Base-by-base conservation (phyloP, 2,113 vertebrate species). In the Zosterops pallidus region DNA sequence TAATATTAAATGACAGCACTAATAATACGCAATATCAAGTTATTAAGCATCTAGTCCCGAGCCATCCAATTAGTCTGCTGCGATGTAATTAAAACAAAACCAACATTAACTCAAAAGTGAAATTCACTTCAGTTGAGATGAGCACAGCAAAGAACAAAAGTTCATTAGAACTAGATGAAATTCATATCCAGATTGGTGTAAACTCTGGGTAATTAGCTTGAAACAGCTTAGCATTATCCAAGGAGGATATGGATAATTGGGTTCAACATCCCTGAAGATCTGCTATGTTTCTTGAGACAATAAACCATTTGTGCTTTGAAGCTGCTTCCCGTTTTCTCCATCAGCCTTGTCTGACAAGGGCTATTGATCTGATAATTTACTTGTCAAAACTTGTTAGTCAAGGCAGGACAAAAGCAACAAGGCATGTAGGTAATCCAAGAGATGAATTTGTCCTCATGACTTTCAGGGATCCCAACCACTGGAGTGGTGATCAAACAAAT, bases 311-410 rank as follows among this genome's bases (percentile, higher is more conserved):
- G 70, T 75, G 80, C 85, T 97, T 80, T 85, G 94, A 94, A 96
- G 83, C 77, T 78, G 83, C 68, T 92, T 92, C 92, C 72, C 22
- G 0, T 95, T 95, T 92, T 79, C 86, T 88, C 86, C 47, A 80
- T 90, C 96, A 92, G 92, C 69, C 81, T 84, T 9, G 14, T 86
- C 90, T 96, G 95, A 95, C 86, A 96, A 95, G 95, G 96, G 86
- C 89, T 94, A 97, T 83, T 92, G 92, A 95, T 90, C 93, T 91
- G 94, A 86, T 96, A 97, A 97, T 97, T 96, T 89, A 93, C 95
- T 95, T 97, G 97, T 97, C 97, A 97, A 95, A 97, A 97, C 72
- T 85, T 90, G 86, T 97, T 97, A 97, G 93, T 89, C 76, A 80
- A 90, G 86, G 92, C 89, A 96, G 82, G 87, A 92, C 92, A 92